phyloP scores from a whole-genome alignment of 2,888 invertebrate genomes.

The Toxonevra muliebris region DNA sequence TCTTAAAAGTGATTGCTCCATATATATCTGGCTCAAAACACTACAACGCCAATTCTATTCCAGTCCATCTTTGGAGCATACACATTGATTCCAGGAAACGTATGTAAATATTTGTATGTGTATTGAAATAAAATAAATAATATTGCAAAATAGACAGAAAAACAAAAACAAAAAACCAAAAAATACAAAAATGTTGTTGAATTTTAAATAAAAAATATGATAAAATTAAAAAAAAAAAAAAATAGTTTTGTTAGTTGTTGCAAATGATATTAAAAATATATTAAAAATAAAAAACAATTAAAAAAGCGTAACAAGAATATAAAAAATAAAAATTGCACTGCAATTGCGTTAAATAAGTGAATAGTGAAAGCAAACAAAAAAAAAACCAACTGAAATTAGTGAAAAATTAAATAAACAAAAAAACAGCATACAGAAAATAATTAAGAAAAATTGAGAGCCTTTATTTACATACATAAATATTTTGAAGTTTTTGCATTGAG shows the following conservation, averaged over 20 bases:
- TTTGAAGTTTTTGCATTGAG: too few relatives aligned
- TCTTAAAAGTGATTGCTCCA: too few relatives aligned
- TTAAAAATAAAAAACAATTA: constrained; percentile 4
- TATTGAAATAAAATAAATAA: not conserved
- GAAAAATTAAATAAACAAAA: constrained; percentile 35
- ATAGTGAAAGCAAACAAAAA: constrained; percentile 19
- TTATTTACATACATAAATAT: constrained; percentile 21
- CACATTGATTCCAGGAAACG: too few relatives aligned
- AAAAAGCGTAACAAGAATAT: constrained; percentile 16
- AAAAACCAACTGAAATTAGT: constrained; percentile 19
- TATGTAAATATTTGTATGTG: constrained; percentile 25
- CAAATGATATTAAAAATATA: constrained; percentile 39
- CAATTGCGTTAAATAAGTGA: constrained; percentile 31
- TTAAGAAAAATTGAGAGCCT: not conserved
- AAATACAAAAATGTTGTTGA: constrained; percentile 19
- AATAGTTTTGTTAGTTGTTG: constrained; percentile 57
- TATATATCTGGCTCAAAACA: too few relatives aligned
- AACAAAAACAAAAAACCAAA: constrained; percentile 10
- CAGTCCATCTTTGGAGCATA: too few relatives aligned
- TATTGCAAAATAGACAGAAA: not conserved
- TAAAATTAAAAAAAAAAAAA: constrained; percentile 28
- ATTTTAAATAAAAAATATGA: constrained; percentile 23
- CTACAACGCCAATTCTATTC: too few relatives aligned
- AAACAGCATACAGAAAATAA: constrained; percentile 37
- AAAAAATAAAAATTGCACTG: constrained; percentile 39